These are phyloP conservation scores for Unio delphinus DNA, from an alignment of 2,888 invertebrate genomes.

Conservation along the genomic window DNA sequence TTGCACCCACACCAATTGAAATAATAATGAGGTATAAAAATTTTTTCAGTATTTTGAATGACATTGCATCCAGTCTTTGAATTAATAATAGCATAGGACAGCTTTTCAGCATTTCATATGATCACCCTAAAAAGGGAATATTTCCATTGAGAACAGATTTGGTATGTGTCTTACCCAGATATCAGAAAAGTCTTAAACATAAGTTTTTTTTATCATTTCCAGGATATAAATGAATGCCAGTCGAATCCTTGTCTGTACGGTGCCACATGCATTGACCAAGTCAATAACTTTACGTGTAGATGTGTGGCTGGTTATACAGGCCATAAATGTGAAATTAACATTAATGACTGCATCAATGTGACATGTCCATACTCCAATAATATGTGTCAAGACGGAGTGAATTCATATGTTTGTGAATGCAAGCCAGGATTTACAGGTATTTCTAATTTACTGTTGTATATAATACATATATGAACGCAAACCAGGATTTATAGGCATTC, in stretches of 20 bases:
- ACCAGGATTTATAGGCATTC: no score
- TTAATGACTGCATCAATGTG: slow-evolving; percentile 41
- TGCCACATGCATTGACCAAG: slow-evolving; percentile 74
- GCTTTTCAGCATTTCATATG: no score
- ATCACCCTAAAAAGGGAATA: no score
- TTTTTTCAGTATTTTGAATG: no score
- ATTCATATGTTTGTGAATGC: slow-evolving; percentile 42
- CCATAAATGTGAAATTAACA: slow-evolving; percentile 33
- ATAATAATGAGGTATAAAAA: no score
- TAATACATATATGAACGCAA: no score
- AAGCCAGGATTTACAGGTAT: slow-evolving; percentile 46
- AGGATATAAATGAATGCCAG: slow-evolving; percentile 53
- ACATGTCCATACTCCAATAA: slow-evolving; percentile 32
- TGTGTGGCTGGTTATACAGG: slow-evolving; percentile 38
- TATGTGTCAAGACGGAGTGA: slow-evolving; percentile 37
- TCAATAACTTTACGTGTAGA: slow-evolving; percentile 23
- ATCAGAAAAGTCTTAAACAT: no score
- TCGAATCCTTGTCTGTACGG: slow-evolving; percentile 52
- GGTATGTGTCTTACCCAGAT: no score
- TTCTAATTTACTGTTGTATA: neutral
- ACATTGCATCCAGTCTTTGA: no score
- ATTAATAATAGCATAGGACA: no score
- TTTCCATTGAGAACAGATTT: no score
- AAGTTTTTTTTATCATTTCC: slow-evolving; percentile 4
- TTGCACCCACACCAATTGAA: no score